phyloP scores from a whole-genome alignment of 2,113 vertebrate species.

The Leucopsar rothschildi region DNA sequence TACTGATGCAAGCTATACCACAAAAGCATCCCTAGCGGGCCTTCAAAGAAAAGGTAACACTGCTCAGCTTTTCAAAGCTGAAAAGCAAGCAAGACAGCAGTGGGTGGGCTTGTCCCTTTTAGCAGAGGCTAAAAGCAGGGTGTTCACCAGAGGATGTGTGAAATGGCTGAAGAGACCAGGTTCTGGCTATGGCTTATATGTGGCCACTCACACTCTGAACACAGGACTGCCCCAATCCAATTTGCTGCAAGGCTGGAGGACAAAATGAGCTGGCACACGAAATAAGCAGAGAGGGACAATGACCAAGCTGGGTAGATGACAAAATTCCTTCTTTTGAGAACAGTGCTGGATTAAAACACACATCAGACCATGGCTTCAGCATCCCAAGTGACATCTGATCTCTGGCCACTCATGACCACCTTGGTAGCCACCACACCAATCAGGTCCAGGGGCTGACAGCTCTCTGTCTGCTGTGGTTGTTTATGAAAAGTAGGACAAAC shows the following conservation, averaged over 20 bases:
- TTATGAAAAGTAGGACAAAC: background rate
- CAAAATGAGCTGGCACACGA: background rate
- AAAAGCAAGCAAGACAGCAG: background rate
- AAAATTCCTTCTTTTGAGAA: background rate
- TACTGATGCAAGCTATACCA: background rate
- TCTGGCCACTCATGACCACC: background rate
- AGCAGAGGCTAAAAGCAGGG: background rate
- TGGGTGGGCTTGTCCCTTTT: background rate
- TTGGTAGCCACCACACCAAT: fast-evolving
- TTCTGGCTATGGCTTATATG: fast-evolving
- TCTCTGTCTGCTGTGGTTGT: background rate
- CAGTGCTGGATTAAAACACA: background rate
- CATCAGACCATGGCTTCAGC: background rate
- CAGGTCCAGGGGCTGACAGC: background rate
- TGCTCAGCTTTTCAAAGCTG: background rate
- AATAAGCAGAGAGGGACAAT: background rate
- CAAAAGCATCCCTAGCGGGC: fast-evolving
- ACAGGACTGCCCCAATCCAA: background rate
- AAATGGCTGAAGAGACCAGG: background rate
- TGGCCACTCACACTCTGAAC: background rate
- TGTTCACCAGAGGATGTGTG: background rate
- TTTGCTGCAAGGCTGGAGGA: background rate
- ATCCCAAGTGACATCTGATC: background rate
- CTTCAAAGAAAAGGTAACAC: background rate
- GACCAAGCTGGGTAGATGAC: background rate